Base-by-base conservation (phyloP, 2,888 invertebrate species). In the Pantelozetes paolii region DNA sequence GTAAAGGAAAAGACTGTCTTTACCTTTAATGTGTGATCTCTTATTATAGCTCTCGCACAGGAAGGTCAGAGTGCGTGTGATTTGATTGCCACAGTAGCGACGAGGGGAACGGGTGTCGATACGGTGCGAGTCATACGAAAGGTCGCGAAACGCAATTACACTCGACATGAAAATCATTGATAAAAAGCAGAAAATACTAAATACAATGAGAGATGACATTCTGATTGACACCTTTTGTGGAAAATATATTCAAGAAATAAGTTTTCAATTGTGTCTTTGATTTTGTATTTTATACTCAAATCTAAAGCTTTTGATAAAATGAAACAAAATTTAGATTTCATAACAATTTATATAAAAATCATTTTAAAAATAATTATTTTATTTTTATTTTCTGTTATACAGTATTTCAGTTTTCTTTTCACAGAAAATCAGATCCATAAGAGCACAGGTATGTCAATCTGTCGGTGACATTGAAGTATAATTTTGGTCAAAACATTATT, bases 11-110 rank as follows among this genome's bases (percentile, higher is more conserved):
- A n/a, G n/a, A n/a, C n/a, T n/a, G n/a, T 30, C 15, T 2, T 54
- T 67, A 67, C 67, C 67, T 3, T 36, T 2, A 23, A 3, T 67
- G 5, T 32, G 18, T 8, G 67, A 67, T 20, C 67, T 67, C n/a
- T 67, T 67, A 23, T 67, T 67, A 42, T 67, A 67, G 23, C 67
- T 67, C 42, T 67, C 67, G 23, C 67, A 67, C 13, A 67, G 42
- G 11, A 67, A 67, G 26, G n/a, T 42, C 40, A 67, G 42, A n/a
- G 67, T 67, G 23, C 42, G 20, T 9, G 42, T 42, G 20, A 67
- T 36, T 13, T 67, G 26, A 42, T 23, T 36, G n/a, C 67, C 67
- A 32, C 67, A 67, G 23, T 67, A 67, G 20, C 42, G 67, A 23
- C 67, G 5, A 42, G 67, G 40, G 15, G 67, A 67, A 18, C 67